Percentiles rank a stretch among this genome's conserved stretches.
These are phyloP conservation scores for Leptosomus discolor DNA, from an alignment of 2,113 vertebrate genomes.

Conservation along the genomic window DNA sequence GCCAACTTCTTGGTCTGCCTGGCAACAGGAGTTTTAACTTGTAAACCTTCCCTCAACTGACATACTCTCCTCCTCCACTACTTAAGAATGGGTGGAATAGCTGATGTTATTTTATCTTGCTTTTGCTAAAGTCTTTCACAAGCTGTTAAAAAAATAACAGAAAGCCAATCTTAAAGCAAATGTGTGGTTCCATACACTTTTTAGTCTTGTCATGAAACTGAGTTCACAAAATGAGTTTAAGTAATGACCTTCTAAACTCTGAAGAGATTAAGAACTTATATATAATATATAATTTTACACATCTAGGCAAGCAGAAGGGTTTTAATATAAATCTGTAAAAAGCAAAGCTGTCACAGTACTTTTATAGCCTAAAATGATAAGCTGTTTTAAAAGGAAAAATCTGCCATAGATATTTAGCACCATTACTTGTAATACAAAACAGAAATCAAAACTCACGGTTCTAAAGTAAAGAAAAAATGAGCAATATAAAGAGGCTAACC, in stretches of 20 bases:
- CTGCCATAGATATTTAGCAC: background rate
- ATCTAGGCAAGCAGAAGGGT: background rate
- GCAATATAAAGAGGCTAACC: background rate
- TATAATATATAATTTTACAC: background rate
- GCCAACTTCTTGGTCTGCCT: slow-evolving; percentile 42
- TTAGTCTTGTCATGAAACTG: background rate
- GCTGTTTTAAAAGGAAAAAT: background rate
- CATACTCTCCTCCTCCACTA: background rate
- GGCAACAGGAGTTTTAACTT: slow-evolving; percentile 41
- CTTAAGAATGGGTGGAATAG: background rate
- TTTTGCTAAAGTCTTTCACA: slow-evolving; percentile 11
- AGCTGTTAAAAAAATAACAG: slow-evolving; percentile 9
- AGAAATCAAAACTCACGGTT: background rate
- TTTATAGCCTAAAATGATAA: background rate
- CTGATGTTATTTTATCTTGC: slow-evolving; percentile 18
- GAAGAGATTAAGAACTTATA: background rate
- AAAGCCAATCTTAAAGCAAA: background rate
- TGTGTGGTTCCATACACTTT: background rate
- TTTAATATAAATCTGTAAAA: background rate
- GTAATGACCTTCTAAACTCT: background rate
- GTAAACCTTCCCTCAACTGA: slow-evolving; percentile 2
- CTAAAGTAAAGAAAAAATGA: background rate
- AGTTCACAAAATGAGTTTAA: background rate
- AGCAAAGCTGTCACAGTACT: background rate
- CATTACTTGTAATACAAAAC: background rate